Evolutionary conservation across 2,888 invertebrate species (phyloP), one percentile per base, ranked within the genome.

Genomic region (Drosophila tripunctata): DNA sequence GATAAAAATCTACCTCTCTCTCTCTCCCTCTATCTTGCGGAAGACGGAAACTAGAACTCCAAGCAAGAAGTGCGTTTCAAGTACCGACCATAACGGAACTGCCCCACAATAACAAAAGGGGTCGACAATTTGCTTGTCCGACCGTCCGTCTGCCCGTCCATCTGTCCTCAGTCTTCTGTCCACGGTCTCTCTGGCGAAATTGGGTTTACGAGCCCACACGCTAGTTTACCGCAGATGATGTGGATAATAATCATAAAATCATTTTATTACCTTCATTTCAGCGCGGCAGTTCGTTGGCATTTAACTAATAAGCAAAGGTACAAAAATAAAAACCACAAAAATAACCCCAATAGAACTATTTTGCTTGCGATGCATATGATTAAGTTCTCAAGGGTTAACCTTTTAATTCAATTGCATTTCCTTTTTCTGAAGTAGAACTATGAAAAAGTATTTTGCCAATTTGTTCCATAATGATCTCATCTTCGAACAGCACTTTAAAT

Each of bases 221-320:
- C 45, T 74, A 51, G 67, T 75, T 70, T 57, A 22, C 31, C 40
- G 22, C 41, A 22, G 66, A 56, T 78, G 69, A 68, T 68, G 84
- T 45, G 44, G 83, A 83, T 83, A 72, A 83, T 83, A 83, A 83
- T 75, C 86, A 84, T 83, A 83, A 83, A 83, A 83, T 86, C 50
- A 77, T 83, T 83, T 83, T 83, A 83, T 86, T 72, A 35, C 63
- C 74, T 48, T 48, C 67, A 70, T 70, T 67, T 66, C 65, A 47
- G 15, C 30, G 64, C 1, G n/a, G 50, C 58, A 61, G 65, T 72
- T 72, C 48, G 55, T 68, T 62, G 66, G 68, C 85, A 81, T 85
- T 85, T 82, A 85, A 75, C 85, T 85, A 81, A 81, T 81, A 79
- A 83, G 67, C 60, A 51, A 50, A 61, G 48, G 40, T 33, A 58